Evolutionary conservation across 2,888 invertebrate genomes (phyloP).

Genomic region (Muschampia plurimacula): DNA sequence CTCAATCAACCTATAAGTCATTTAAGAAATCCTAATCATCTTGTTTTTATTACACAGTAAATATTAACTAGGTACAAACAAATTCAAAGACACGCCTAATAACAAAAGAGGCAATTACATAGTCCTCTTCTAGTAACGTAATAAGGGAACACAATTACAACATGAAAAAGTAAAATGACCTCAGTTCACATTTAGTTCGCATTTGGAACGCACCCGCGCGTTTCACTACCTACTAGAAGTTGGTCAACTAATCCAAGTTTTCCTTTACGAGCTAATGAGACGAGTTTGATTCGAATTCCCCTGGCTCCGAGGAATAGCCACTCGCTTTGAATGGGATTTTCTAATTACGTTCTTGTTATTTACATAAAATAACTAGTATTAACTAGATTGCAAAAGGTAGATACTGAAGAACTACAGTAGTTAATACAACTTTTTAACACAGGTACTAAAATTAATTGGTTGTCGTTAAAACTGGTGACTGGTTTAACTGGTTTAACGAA

Average conservation of each 20-base stretch:
- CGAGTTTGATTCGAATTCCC: slow-evolving; percentile 82
- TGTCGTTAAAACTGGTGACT: too few relatives aligned
- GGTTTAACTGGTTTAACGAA: too few relatives aligned
- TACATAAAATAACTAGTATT: slow-evolving; percentile 27
- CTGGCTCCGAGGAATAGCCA: slow-evolving; percentile 61
- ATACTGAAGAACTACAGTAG: not conserved
- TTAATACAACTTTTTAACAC: not conserved
- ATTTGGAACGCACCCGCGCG: slow-evolving; percentile 46
- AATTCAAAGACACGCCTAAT: not conserved
- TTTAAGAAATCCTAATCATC: too few relatives aligned
- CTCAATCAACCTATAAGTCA: too few relatives aligned
- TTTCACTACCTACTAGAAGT: slow-evolving; percentile 62
- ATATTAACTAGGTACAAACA: not conserved
- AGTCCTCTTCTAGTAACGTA: slow-evolving; percentile 23
- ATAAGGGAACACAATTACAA: slow-evolving; percentile 31
- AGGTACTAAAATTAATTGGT: too few relatives aligned
- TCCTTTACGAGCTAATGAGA: slow-evolving; percentile 82
- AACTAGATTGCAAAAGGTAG: slow-evolving; percentile 4
- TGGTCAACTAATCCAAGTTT: slow-evolving; percentile 85
- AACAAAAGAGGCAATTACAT: slow-evolving; percentile 16
- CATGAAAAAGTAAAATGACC: slow-evolving; percentile 36
- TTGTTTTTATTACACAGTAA: too few relatives aligned
- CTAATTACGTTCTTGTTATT: slow-evolving; percentile 37
- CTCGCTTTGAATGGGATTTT: slow-evolving; percentile 54
- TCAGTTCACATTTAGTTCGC: slow-evolving; percentile 39